Conservation (phyloP, 2,888 invertebrate genomes). For the Macrosoma leucophasiata region DNA sequence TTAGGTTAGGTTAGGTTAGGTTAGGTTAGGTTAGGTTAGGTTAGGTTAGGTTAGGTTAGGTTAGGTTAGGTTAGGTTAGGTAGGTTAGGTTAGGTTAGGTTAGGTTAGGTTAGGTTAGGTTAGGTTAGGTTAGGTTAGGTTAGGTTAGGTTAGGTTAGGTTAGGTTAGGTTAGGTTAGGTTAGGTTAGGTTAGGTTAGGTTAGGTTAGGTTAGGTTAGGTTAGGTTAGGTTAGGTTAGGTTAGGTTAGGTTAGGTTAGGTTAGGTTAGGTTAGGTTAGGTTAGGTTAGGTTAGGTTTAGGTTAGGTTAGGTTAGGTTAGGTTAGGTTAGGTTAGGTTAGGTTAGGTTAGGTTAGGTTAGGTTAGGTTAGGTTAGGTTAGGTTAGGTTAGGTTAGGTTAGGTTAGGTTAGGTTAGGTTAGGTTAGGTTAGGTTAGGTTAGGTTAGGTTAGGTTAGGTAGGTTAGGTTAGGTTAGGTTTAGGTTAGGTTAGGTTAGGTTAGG, state of each 20-base stretch:
- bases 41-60: too few species aligned
- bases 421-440: constrained; percentile 11
- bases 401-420: constrained; percentile 14
- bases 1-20: too few species aligned
- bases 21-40: too few species aligned
- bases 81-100: constrained; percentile 22
- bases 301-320: too few species aligned
- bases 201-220: constrained; percentile 27
- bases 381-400: constrained; percentile 14
- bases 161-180: constrained; percentile 23
- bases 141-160: constrained; percentile 24
- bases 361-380: constrained; percentile 15
- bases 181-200: constrained; percentile 26
- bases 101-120: constrained; percentile 21
- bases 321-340: too few species aligned
- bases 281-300: constrained; percentile 11
- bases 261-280: constrained; percentile 18
- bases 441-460: constrained; percentile 11
- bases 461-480: too few species aligned
- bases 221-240: constrained; percentile 26
- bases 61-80: too few species aligned
- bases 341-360: too few species aligned
- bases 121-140: constrained; percentile 23
- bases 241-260: constrained; percentile 24
- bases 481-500: constrained; percentile 15